Conservation (phyloP, 2,113 vertebrate genomes). For the Acinonyx jubatus region DNA sequence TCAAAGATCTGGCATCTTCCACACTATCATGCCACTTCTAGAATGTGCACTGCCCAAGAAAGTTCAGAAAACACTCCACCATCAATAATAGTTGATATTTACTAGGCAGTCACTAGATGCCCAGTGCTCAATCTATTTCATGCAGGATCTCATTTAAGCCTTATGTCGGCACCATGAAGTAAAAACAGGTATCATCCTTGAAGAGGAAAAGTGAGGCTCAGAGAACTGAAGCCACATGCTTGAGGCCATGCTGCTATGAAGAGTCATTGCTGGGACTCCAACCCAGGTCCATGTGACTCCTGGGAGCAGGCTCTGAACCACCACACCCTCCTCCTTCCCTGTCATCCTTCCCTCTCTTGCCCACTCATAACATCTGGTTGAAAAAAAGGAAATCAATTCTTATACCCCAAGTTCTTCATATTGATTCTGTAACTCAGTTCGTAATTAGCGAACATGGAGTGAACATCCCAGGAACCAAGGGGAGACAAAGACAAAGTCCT, state of each 20-base stretch:
- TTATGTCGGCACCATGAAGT: neutral
- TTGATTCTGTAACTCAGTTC: neutral
- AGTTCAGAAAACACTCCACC: neutral
- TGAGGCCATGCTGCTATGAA: neutral
- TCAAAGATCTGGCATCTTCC: neutral
- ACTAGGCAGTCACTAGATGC: neutral
- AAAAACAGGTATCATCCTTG: neutral
- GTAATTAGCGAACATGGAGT: neutral
- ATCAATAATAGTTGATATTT: neutral
- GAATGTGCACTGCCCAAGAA: neutral
- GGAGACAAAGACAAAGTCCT: neutral
- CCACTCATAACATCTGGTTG: neutral
- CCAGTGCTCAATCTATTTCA: neutral
- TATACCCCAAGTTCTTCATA: neutral
- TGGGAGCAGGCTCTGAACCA: neutral
- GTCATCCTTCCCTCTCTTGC: neutral
- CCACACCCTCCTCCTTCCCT: neutral
- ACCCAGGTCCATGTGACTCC: neutral
- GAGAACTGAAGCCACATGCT: neutral
- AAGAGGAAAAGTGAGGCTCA: neutral
- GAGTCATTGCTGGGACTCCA: neutral
- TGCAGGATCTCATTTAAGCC: neutral
- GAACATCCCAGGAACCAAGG: neutral
- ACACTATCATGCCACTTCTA: neutral
- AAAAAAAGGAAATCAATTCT: neutral